Evolutionary conservation across 2,797 vertebrate species (phyloP).

Genomic region (Coregonus suidteri): DNA sequence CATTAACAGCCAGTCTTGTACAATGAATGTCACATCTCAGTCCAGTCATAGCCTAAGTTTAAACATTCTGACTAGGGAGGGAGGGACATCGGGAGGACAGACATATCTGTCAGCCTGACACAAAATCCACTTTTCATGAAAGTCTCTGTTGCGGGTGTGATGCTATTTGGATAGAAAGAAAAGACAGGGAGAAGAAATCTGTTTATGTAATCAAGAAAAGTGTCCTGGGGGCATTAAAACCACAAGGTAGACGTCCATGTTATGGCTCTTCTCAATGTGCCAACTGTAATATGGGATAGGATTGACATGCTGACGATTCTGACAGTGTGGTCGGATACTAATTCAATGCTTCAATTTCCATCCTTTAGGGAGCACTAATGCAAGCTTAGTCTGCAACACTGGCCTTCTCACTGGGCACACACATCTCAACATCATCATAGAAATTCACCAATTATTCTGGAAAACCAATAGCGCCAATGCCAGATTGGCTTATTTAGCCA

Average conservation of each 20-base stretch:
- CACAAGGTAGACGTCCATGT: constrained; percentile 36
- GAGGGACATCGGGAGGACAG: constrained; percentile 5
- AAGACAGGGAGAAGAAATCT: neutral
- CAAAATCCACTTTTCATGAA: neutral
- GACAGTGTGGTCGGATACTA: constrained; percentile 54
- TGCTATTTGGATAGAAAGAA: neutral
- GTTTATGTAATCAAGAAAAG: neutral
- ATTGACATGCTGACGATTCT: constrained; percentile 50
- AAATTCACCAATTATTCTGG: constrained; percentile 51
- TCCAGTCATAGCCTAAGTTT: constrained; percentile 42
- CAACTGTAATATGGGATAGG: constrained; percentile 48
- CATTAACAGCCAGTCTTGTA: constrained; percentile 68
- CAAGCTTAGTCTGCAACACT: constrained; percentile 45
- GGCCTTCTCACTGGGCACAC: constrained; percentile 32
- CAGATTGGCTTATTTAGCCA: constrained; percentile 40
- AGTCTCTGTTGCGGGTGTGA: neutral
- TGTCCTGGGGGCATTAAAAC: constrained; percentile 8
- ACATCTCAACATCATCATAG: constrained; percentile 23
- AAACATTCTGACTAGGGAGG: constrained; percentile 49
- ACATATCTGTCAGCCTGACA: neutral
- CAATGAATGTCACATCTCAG: constrained; percentile 63
- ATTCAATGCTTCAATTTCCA: constrained; percentile 54
- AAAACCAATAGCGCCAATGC: constrained; percentile 44
- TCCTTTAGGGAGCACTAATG: constrained; percentile 46
- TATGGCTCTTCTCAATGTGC: constrained; percentile 54